Base-by-base conservation (phyloP, 2,888 invertebrate genomes). In the Loripinus fragilis region DNA sequence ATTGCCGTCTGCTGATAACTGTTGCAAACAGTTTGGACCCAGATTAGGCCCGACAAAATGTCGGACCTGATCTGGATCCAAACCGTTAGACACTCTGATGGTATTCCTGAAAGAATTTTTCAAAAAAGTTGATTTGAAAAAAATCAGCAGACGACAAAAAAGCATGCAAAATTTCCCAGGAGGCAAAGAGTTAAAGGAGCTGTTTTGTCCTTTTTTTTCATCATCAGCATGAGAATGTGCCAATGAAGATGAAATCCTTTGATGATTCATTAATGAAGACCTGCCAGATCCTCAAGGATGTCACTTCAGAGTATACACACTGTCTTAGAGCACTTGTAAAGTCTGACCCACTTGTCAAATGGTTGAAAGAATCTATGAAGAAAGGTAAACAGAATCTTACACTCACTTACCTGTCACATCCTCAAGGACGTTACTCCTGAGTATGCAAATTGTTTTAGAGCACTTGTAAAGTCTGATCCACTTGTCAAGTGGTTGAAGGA, bases 401-500 rank as follows among this genome's bases (percentile, higher is more conserved):
- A n/a, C n/a, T n/a, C n/a, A n/a, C n/a, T n/a, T 23, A 79, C 81
- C 3, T 70, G 81, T 25, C 15, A 65, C 15, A 23, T 85, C 35
- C 52, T 90, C 65, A 71, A 80, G 38, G 81, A 82, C 42, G 60
- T 90, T 12, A 77, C 77, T 0, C 41, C 71, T 2, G 69, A 77
- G 20, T 71, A 82, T 33, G 68, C 83, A 8, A 15, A 78, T 7
- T 87, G 90, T 77, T 67, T 90, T n/a, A 45, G 72, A 7, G 78
- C 74, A 0, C 85, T 89, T 60, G 55, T 81, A 12, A 66, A 82
- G 7, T 83, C 87, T 76, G 80, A 69, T 33, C 72, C 78, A 17
- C 76, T 90, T 12, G 78, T 89, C 7, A 60, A 79, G 1, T 90
- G 90, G 90, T 77, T 90, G 42, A 78, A 74, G 48, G 77, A 83